Conservation (phyloP, 1,140 invertebrate genomes). For the Cotesia glomerata region DNA sequence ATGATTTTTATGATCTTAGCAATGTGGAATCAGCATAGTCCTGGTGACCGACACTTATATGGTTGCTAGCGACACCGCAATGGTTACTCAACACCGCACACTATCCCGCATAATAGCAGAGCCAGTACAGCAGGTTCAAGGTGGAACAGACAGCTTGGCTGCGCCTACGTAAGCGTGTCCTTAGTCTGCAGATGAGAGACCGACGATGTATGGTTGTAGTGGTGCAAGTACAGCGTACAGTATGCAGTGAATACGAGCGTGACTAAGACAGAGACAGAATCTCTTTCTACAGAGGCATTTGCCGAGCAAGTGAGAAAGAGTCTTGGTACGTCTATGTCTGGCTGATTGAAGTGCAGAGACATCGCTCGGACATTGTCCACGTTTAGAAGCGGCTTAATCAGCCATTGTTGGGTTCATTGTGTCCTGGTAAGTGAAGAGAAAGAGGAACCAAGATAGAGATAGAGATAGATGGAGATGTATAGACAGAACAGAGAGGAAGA, state of each 20-base stretch:
- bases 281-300: not conserved
- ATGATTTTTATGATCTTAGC: too few species aligned
- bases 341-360: slow-evolving; percentile 48
- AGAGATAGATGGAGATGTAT: too few species aligned
- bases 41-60: slow-evolving; percentile 10
- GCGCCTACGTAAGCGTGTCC: slow-evolving; percentile 31
- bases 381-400: slow-evolving; percentile 56
- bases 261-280: not conserved
- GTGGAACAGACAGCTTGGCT: slow-evolving; percentile 42
- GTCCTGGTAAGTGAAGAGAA: not conserved
- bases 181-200: slow-evolving; percentile 6
- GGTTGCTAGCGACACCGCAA: not conserved
- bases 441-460: not conserved
- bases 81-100: slow-evolving; percentile 22
- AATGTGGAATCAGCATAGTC: not conserved
- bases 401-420: slow-evolving; percentile 42
- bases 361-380: slow-evolving; percentile 45
- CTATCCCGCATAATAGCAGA: slow-evolving; percentile 33
- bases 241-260: too few species aligned
- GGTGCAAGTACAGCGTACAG: too few species aligned
- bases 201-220: not conserved
- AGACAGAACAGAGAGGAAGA: too few species aligned
- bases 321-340: slow-evolving; percentile 29
- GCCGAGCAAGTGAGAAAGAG: too few species aligned
- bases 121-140: slow-evolving; percentile 31